Base-by-base conservation (phyloP, 2,113 vertebrate species). In the Rhineura floridana region DNA sequence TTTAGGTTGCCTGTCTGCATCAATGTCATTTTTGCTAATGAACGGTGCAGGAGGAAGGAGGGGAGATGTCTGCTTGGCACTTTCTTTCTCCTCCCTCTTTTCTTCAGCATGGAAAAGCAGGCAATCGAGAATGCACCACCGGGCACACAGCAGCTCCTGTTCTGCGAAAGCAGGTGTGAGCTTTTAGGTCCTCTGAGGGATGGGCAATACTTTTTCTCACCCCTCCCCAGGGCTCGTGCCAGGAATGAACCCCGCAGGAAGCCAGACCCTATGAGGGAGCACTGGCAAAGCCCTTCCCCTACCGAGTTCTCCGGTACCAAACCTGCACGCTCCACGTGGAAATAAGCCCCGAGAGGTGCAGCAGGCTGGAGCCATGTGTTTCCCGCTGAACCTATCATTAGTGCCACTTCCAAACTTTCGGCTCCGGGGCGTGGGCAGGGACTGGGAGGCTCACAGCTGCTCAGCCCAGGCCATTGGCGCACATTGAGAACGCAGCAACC, bases 21-120 rank as follows among this genome's bases (percentile, higher is more conserved):
- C 92, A 95, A 95, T 95, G 94, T 96, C 95, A 95, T 92, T 95
- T 93, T 92, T 87, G 89, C 94, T 96, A 95, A 95, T 91, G 87
- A 94, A 93, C 91, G 89, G 84, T 1, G 78, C 92, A 85, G 75
- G 70, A 80, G 46, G 67, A 4, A 19, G 23, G 42, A 72, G 62
- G 55, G 85, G 63, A 79, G 85, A n/a, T 4, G 63, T 25, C 78
- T 10, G 85, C 85, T 93, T 93, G 84, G 87, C 90, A 83, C 87
- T 67, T 2, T 0, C 42, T 95, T 93, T 89, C 95, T 93, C 94
- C 95, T 95, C 96, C 96, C 95, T 95, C 96, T 95, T 87, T 77
- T 59, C 85, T 88, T 81, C 0, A 3, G 86, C 19, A 77, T 1
- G 4, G 83, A 76, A 92, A 95, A 87, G 76, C 85, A 89, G 93